phyloP scores from a whole-genome alignment of 2,797 vertebrate genomes.

The Otus scops region DNA sequence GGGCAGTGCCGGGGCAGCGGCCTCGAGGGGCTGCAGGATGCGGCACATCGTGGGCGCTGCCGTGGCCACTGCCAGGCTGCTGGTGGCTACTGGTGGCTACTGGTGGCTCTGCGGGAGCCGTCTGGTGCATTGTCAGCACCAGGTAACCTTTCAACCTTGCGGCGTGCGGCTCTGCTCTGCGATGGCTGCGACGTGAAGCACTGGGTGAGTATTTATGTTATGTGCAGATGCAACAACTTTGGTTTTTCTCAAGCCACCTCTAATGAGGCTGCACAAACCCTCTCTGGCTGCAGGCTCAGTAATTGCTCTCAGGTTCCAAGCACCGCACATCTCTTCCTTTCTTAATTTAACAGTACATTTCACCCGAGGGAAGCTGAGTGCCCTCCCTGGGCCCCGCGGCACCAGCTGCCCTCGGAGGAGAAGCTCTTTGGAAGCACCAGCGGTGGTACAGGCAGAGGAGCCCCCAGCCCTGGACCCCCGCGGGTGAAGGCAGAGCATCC shows the following conservation, averaged over 20 bases:
- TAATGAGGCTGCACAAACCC: not conserved
- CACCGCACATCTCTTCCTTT: not conserved
- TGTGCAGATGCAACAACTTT: fast-evolving
- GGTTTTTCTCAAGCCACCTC: not conserved
- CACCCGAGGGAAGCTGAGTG: not conserved
- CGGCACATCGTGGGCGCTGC: not conserved
- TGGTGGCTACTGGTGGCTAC: not conserved
- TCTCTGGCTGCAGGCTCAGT: not conserved
- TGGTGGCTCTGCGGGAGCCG: too few species aligned
- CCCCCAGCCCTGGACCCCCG: not conserved
- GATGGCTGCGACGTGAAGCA: not conserved
- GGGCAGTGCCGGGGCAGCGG: not conserved
- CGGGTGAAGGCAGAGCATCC: not conserved
- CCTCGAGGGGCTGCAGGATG: fast-evolving
- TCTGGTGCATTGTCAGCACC: fast-evolving
- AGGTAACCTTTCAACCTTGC: too few species aligned
- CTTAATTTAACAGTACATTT: not conserved
- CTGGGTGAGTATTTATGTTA: not conserved
- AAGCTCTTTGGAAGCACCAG: not conserved
- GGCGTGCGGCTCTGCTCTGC: not conserved
- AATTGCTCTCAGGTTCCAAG: not conserved
- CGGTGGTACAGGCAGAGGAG: not conserved
- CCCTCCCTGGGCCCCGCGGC: not conserved
- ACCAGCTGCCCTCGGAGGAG: not conserved
- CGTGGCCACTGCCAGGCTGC: fast-evolving